Base-by-base conservation (phyloP, 2,113 vertebrate genomes). In the Tretioscincus oriximinensis region DNA sequence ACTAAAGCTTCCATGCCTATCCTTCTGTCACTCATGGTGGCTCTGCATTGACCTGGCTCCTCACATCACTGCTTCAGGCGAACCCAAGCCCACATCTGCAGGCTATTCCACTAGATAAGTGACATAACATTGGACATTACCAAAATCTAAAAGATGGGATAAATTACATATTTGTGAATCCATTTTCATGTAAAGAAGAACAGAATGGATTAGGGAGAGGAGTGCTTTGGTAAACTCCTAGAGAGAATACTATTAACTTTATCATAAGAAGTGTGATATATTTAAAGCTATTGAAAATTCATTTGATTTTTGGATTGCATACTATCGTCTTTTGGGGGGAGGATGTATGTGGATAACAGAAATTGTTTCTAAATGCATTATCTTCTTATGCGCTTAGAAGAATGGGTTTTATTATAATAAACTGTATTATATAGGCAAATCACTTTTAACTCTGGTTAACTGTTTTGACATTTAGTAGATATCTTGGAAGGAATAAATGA, bases 381-480 rank as follows among this genome's bases (percentile, higher is more conserved):
- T 3, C 21, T 81, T 54, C 29, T 73, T 14, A 88, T 85, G 58
- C 28, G 7, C 22, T 73, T 66, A 10, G 1, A 4, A 35, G 28
- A 47, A 26, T 9, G 16, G 31, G 73, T 51, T 77, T 7, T 77
- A 73, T 18, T 58, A 65, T 81, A 80, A 76, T 76, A 60, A 84
- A 18, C 1, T 70, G 26, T 70, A 49, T 45, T 83, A 20, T 26
- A 31, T 78, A 81, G 73, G 29, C 1, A 81, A 84, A 81, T 76
- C 41, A 2, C 26, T 20, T 21, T 65, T 67, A 41, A 10, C 73
- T 65, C 18, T 24, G 7, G 71, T 70, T 73, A 21, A 75, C 88
- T 80, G 22, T 80, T 89, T 84, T 86, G 47, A 81, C 24, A 47
- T 67, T 68, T 87, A 87, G 47, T 31, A 82, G 61, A 67, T 80